These are phyloP conservation scores for Glomeris maerens DNA, from an alignment of 1,140 invertebrate species.

Conservation along the genomic window DNA sequence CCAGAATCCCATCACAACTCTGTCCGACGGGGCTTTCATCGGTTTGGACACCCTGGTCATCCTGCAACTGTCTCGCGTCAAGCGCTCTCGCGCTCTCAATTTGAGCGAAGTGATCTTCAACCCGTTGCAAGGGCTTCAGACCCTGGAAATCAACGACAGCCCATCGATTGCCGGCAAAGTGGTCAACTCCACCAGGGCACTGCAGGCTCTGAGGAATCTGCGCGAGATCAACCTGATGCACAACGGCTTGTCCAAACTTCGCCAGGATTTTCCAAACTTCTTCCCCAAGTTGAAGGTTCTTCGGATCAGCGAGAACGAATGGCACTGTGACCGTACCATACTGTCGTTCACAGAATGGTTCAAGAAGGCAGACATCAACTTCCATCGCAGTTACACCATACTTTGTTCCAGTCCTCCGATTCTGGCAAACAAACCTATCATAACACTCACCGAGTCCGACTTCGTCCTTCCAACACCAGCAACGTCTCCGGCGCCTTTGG, in stretches of 20 bases:
- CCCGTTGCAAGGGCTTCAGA: constrained; percentile 49
- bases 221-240: constrained; percentile 51
- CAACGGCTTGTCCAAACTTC: constrained; percentile 44
- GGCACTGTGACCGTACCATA: constrained; percentile 30
- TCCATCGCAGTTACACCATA: constrained; percentile 24
- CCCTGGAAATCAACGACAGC: constrained; percentile 56
- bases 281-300: constrained; percentile 44
- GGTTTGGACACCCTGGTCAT: constrained; percentile 46
- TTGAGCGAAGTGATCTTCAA: constrained; percentile 31
- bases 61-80: constrained; percentile 50
- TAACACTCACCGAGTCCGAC: constrained; percentile 20
- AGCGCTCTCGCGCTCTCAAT: constrained; percentile 32
- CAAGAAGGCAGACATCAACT: constrained; percentile 19
- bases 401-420: constrained; percentile 22
- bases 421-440: constrained; percentile 22
- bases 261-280: constrained; percentile 49
- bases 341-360: constrained; percentile 33
- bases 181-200: constrained; percentile 42
- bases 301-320: constrained; percentile 33
- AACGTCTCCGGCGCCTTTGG: neutral
- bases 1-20: constrained; percentile 51
- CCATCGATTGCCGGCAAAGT: constrained; percentile 49
- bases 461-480: constrained; percentile 13
- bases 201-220: constrained; percentile 42
- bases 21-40: constrained; percentile 48